These are phyloP conservation scores for Cloeon dipterum DNA, from an alignment of 2,888 invertebrate species.

Conservation along the genomic window DNA sequence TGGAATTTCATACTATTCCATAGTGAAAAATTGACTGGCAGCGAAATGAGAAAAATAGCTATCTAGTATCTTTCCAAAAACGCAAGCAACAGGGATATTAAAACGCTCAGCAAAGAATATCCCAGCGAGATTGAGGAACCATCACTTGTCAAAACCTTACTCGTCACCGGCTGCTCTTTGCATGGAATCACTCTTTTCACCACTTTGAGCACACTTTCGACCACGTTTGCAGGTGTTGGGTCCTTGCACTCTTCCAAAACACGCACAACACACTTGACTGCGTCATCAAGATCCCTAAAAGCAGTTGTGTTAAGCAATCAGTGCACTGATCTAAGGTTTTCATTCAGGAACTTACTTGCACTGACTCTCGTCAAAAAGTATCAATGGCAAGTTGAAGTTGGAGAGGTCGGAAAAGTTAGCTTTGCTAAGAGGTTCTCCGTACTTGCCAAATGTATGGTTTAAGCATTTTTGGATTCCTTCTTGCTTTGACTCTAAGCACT, in stretches of 20 bases:
- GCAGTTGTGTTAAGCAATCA: slow-evolving; percentile 5
- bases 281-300: slow-evolving; percentile 26
- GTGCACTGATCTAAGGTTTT: neutral
- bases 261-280: slow-evolving; percentile 32
- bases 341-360: slow-evolving; percentile 22
- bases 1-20: too few relatives aligned
- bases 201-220: slow-evolving; percentile 49
- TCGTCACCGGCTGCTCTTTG: too few relatives aligned
- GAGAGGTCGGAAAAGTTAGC: slow-evolving; percentile 10
- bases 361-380: slow-evolving; percentile 31
- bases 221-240: slow-evolving; percentile 57
- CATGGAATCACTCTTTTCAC: slow-evolving; percentile 44
- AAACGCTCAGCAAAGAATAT: too few relatives aligned
- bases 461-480: slow-evolving; percentile 35
- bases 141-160: too few relatives aligned
- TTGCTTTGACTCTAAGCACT: slow-evolving; percentile 38
- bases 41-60: too few relatives aligned
- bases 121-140: too few relatives aligned
- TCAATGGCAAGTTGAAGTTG: slow-evolving; percentile 22
- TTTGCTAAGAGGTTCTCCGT: too few relatives aligned
- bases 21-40: too few relatives aligned
- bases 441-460: slow-evolving; percentile 31
- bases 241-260: slow-evolving; percentile 41
- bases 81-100: too few relatives aligned
- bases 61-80: too few relatives aligned